Percentiles rank a stretch among this genome's conserved stretches.
Conservation (phyloP, 2,888 invertebrate species). For the Oxyteleia sp. region DNA sequence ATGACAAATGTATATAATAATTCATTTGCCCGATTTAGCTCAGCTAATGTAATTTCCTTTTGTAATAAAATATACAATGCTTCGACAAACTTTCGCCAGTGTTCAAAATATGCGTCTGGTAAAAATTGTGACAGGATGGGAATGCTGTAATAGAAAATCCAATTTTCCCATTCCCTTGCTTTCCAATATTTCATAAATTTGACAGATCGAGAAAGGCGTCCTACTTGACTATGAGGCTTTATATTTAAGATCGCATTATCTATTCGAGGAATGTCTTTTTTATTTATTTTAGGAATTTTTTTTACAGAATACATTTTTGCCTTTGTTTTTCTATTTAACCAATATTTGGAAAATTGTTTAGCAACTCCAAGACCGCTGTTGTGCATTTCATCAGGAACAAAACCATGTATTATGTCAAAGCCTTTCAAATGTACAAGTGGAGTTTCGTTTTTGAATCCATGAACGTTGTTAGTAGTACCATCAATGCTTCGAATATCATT, state of each 20-base stretch:
- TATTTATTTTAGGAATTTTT: neutral
- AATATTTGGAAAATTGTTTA: conserved; percentile 56
- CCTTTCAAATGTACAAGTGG: conserved; percentile 37
- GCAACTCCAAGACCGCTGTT: conserved; percentile 52
- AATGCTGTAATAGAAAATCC: conserved; percentile 3
- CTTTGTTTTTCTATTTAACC: conserved; percentile 33
- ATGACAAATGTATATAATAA: neutral
- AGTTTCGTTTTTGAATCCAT: conserved; percentile 15
- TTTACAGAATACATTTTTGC: neutral
- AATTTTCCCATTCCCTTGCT: conserved; percentile 8
- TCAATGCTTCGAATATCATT: neutral
- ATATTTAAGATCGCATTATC: neutral
- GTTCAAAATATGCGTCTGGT: neutral
- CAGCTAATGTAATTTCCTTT: neutral
- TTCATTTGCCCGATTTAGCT: conserved; percentile 3
- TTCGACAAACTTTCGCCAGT: conserved; percentile 5
- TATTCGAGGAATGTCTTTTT: no score
- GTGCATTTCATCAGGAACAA: conserved; percentile 73
- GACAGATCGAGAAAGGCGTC: conserved; percentile 14
- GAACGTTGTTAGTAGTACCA: neutral
- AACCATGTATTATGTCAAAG: conserved; percentile 66
- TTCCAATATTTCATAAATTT: conserved; percentile 3
- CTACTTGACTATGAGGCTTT: conserved; percentile 1
- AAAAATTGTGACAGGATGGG: neutral
- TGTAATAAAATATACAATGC: neutral